Evolutionary conservation across 2,888 invertebrate species (phyloP).

Genomic region (Odontocerum albicorne): DNA sequence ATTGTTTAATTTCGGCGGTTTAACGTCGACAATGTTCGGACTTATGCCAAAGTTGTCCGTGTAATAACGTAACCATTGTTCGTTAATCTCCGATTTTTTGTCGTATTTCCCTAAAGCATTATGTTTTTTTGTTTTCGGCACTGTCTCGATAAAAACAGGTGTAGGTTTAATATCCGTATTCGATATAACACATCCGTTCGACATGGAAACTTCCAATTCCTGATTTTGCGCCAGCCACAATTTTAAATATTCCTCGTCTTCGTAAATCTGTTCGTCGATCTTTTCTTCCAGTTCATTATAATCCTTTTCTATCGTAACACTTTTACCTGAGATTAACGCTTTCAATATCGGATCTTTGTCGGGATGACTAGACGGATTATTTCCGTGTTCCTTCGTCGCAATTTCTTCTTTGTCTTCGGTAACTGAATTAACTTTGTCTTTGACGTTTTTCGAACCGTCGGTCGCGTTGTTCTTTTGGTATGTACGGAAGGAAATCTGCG

Average conservation of each 20-base stretch:
- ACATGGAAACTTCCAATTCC: conserved; percentile 52
- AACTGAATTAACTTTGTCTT: neutral
- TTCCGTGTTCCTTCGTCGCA: neutral
- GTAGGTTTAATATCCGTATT: neutral
- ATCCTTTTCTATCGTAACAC: neutral
- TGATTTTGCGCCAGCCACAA: conserved; percentile 56
- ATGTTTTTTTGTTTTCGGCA: neutral
- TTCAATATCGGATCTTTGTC: no score
- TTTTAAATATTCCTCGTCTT: conserved; percentile 54
- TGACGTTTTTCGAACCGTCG: neutral
- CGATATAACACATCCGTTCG: conserved; percentile 33
- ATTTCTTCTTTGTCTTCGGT: neutral
- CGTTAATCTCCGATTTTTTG: conserved; percentile 2
- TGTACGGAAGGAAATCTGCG: conserved; percentile 22
- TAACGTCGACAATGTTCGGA: conserved; percentile 50
- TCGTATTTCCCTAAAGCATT: conserved; percentile 1
- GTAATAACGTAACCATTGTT: conserved; percentile 23
- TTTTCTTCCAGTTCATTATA: conserved; percentile 4
- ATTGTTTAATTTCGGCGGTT: conserved; percentile 8
- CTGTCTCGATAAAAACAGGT: neutral
- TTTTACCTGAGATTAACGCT: no score
- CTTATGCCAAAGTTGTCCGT: conserved; percentile 38
- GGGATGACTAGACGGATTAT: neutral
- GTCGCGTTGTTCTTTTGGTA: conserved; percentile 2
- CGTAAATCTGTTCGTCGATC: conserved; percentile 27